phyloP scores from a whole-genome alignment of 2,888 invertebrate species.

The Elysia crispata region DNA sequence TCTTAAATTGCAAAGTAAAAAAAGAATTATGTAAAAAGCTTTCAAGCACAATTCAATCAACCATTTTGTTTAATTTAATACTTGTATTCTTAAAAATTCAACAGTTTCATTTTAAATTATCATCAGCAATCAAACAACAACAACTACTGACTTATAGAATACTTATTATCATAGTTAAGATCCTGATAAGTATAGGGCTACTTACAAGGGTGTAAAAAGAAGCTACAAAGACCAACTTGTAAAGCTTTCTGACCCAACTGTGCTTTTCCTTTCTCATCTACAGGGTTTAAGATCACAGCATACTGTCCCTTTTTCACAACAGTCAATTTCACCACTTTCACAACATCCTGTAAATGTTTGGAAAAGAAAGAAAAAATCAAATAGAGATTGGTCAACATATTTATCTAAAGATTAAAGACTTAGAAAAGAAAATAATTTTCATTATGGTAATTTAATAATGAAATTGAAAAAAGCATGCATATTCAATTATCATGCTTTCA shows the following conservation, averaged over 20 bases:
- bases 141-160: too few species aligned
- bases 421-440: too few species aligned
- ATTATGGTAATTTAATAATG: too few species aligned
- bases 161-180: too few species aligned
- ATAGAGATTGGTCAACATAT: too few species aligned
- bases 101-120: neutral
- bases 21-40: neutral
- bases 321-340: slow-evolving; percentile 57
- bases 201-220: slow-evolving; percentile 73
- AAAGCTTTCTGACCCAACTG: slow-evolving; percentile 66
- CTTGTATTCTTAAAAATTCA: neutral
- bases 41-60: neutral
- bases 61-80: neutral
- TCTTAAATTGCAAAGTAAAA: slow-evolving; percentile 58
- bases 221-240: slow-evolving; percentile 63
- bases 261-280: slow-evolving; percentile 61
- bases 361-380: neutral
- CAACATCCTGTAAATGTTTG: slow-evolving; percentile 57
- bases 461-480: too few species aligned
- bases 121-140: too few species aligned
- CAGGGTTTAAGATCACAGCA: slow-evolving; percentile 68
- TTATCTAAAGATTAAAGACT: too few species aligned
- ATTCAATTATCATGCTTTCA: too few species aligned
- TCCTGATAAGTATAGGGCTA: neutral
- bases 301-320: slow-evolving; percentile 68